A percentile compares a stretch with the other conserved stretches of the same genome.
Conservation (phyloP, 2,113 vertebrate species). For the Gopherus evgoodei region DNA sequence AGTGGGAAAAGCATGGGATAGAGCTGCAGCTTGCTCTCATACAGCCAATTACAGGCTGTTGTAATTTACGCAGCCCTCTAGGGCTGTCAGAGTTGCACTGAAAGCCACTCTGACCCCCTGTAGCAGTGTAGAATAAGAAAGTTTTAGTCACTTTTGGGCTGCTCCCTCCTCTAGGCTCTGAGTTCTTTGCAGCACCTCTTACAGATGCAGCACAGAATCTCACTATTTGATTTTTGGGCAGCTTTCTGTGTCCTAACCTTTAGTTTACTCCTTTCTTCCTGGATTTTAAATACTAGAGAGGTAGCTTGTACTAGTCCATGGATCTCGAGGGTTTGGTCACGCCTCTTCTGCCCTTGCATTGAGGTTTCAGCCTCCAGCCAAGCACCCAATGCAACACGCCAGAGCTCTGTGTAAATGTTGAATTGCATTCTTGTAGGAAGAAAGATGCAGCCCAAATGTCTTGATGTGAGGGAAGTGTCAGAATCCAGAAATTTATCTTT, state of each 20-base stretch:
- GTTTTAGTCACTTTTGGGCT: background rate
- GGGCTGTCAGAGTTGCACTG: background rate
- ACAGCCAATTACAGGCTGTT: background rate
- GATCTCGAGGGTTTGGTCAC: background rate
- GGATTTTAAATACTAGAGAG: background rate
- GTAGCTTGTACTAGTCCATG: accelerated
- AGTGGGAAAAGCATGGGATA: background rate
- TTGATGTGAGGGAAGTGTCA: background rate
- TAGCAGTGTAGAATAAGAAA: background rate
- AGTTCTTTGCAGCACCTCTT: background rate
- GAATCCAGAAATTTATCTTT: background rate
- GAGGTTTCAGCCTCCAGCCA: background rate
- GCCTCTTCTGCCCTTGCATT: too few species aligned
- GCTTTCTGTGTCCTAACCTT: too few species aligned
- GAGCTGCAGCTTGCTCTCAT: background rate
- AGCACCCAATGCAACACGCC: background rate
- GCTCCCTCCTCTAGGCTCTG: background rate
- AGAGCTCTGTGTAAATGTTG: background rate
- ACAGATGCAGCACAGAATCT: background rate
- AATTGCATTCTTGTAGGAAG: background rate
- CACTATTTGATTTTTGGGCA: too few species aligned
- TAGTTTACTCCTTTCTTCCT: background rate
- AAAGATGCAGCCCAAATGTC: background rate
- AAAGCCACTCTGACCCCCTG: background rate
- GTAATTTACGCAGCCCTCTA: background rate